These are phyloP conservation scores for Fragum whitleyi DNA, from an alignment of 2,888 invertebrate genomes.

Conservation along the genomic window DNA sequence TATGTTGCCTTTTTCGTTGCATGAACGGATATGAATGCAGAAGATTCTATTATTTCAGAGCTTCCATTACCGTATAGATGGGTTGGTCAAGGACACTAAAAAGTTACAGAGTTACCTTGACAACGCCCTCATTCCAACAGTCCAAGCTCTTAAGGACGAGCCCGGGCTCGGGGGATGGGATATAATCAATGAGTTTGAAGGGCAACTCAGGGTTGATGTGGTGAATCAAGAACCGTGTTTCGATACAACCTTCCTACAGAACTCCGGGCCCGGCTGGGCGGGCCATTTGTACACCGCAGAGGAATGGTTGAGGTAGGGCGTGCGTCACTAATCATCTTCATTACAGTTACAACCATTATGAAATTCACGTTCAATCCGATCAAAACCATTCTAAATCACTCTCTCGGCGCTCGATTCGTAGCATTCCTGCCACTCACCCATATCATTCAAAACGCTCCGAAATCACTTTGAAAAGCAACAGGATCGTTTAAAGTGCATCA, in stretches of 20 bases:
- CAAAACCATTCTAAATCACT: too few species aligned
- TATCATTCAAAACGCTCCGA: too few species aligned
- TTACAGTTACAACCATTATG: background rate
- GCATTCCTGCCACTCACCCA: too few species aligned
- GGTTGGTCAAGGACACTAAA: constrained; percentile 59
- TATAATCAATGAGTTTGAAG: constrained; percentile 72
- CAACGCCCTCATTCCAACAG: constrained; percentile 68
- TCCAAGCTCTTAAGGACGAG: constrained; percentile 63
- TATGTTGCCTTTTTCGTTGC: too few species aligned
- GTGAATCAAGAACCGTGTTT: constrained; percentile 62
- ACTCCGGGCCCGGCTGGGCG: constrained; percentile 68
- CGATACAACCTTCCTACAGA: constrained; percentile 57
- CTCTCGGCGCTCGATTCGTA: too few species aligned
- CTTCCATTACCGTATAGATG: constrained; percentile 44
- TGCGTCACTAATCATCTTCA: too few species aligned
- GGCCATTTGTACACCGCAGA: constrained; percentile 50
- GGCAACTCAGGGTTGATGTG: constrained; percentile 49
- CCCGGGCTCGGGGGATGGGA: constrained; percentile 72
- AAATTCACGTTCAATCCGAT: too few species aligned
- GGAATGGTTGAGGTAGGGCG: constrained; percentile 50
- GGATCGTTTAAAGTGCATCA: too few species aligned
- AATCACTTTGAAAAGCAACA: too few species aligned
- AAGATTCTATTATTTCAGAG: too few species aligned
- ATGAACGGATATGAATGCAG: too few species aligned
- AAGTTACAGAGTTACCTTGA: constrained; percentile 70